Percentiles rank a stretch among this genome's conserved stretches.
Evolutionary conservation across 2,113 vertebrate genomes (phyloP).

Genomic region (Petroica traversi): DNA sequence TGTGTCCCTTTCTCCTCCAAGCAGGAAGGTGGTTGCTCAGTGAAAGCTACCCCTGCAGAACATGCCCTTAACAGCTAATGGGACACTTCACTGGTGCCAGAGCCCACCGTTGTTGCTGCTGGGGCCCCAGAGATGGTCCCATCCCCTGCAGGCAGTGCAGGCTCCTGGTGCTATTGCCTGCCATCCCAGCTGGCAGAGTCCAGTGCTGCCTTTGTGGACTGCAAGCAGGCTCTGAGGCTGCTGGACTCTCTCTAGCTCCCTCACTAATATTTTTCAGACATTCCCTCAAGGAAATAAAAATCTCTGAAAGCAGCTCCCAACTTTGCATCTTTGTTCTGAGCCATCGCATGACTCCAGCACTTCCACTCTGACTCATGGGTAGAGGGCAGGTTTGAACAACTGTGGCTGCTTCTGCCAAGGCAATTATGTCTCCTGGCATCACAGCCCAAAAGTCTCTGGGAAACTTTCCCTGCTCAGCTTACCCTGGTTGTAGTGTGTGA

Average conservation of each 20-base stretch:
- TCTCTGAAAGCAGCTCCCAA: background rate
- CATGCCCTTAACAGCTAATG: background rate
- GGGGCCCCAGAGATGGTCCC: background rate
- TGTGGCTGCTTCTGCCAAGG: constrained; percentile 2
- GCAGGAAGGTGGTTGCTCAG: background rate
- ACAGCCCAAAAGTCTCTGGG: background rate
- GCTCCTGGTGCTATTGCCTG: background rate
- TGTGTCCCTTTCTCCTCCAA: rapidly evolving
- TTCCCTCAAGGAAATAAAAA: background rate
- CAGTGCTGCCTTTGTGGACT: background rate
- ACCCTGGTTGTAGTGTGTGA: rapidly evolving
- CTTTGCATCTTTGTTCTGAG: constrained; percentile 8
- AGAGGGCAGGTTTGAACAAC: constrained; percentile 45
- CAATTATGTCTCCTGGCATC: background rate
- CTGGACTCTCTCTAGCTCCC: background rate
- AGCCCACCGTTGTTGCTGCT: background rate
- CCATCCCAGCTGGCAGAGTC: background rate
- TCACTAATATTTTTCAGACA: background rate
- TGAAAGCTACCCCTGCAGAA: background rate
- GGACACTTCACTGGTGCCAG: background rate
- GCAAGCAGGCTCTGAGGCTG: background rate
- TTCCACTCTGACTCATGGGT: constrained; percentile 34
- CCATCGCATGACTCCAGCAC: background rate
- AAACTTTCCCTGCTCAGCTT: background rate
- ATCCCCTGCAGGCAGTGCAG: background rate